Evolutionary conservation across 2,888 invertebrate genomes (phyloP).

Genomic region (Lycia hirtaria): DNA sequence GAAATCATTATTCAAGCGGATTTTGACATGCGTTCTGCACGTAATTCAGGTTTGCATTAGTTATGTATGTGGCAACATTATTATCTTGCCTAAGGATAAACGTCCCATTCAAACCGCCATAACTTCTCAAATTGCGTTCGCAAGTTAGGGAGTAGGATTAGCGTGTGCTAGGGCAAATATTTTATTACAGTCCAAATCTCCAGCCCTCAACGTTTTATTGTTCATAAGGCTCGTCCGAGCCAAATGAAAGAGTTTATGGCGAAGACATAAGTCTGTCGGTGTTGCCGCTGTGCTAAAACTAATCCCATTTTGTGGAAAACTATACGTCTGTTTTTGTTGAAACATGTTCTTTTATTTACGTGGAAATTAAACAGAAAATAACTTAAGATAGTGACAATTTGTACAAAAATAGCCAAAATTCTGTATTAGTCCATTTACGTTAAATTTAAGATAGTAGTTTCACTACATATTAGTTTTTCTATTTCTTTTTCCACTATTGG

Average conservation of each 20-base stretch:
- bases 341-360: conserved; percentile 1
- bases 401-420: too few species aligned
- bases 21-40: conserved; percentile 32
- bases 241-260: conserved; percentile 86
- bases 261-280: conserved; percentile 77
- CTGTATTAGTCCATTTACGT: too few species aligned
- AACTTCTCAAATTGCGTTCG: conserved; percentile 83
- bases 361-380: background rate
- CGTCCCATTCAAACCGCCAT: conserved; percentile 62
- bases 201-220: conserved; percentile 85
- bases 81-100: conserved; percentile 53
- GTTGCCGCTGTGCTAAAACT: conserved; percentile 68
- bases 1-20: conserved; percentile 29
- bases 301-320: conserved; percentile 51
- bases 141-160: conserved; percentile 83
- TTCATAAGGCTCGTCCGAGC: conserved; percentile 85
- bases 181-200: conserved; percentile 85
- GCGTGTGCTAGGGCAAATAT: conserved; percentile 84
- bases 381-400: background rate
- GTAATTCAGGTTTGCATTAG: conserved; percentile 32
- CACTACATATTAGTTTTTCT: too few species aligned
- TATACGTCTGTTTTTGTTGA: conserved; percentile 25
- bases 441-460: too few species aligned
- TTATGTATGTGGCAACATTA: conserved; percentile 41
- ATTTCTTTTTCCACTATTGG: too few species aligned